Conservation (phyloP, 2,888 invertebrate species). For the Salpingus planirostris region DNA sequence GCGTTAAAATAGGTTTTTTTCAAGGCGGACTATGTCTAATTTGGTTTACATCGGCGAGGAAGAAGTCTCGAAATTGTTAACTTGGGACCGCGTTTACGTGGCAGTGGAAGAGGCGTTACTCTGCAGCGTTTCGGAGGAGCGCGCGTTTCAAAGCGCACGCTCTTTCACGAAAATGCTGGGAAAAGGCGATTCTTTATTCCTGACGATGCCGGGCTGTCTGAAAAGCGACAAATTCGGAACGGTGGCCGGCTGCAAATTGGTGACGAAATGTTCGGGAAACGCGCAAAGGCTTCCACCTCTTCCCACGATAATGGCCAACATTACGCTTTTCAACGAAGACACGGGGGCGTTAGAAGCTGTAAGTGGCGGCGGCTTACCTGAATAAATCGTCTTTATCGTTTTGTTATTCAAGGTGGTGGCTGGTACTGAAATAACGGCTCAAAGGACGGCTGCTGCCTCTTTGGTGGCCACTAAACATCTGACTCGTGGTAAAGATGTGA, state of each 20-base stretch:
- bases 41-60: slow-evolving; percentile 35
- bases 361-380: slow-evolving; percentile 12
- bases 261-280: slow-evolving; percentile 41
- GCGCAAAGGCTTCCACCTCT: slow-evolving; percentile 28
- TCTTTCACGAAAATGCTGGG: slow-evolving; percentile 25
- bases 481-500: slow-evolving; percentile 21
- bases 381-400: not conserved
- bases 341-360: slow-evolving; percentile 43
- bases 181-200: slow-evolving; percentile 24
- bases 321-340: slow-evolving; percentile 39
- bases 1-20: too few relatives aligned
- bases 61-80: slow-evolving; percentile 34
- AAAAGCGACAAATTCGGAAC: slow-evolving; percentile 26
- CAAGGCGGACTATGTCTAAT: too few relatives aligned
- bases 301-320: slow-evolving; percentile 41
- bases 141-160: slow-evolving; percentile 34
- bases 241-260: slow-evolving; percentile 46
- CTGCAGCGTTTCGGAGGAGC: slow-evolving; percentile 27
- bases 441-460: slow-evolving; percentile 52
- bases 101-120: slow-evolving; percentile 41
- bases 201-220: slow-evolving; percentile 45
- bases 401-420: slow-evolving; percentile 38
- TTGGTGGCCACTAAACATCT: slow-evolving; percentile 48
- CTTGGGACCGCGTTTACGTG: slow-evolving; percentile 38
- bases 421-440: slow-evolving; percentile 47